These are phyloP conservation scores for Caenorhabditis japonica DNA, from an alignment of 2,888 invertebrate species.

Conservation along the genomic window DNA sequence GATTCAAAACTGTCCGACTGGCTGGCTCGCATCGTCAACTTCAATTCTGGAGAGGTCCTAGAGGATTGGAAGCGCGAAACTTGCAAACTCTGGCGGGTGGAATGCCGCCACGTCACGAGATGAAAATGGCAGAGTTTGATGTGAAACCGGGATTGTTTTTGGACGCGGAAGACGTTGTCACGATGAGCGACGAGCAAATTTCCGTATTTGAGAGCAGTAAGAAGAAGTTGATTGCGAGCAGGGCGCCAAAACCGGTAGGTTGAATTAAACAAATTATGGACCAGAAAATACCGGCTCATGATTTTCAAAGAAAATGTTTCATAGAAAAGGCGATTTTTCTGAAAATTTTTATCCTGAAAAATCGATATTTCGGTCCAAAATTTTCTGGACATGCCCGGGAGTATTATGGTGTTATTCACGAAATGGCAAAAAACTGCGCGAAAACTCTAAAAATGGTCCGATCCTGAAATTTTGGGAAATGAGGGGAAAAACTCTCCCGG, in stretches of 20 bases:
- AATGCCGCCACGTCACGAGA: slow-evolving; percentile 22
- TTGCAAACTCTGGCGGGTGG: slow-evolving; percentile 13
- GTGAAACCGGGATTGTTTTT: neutral
- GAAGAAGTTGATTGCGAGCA: slow-evolving; percentile 1
- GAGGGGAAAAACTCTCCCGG: no score
- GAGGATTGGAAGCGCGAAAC: slow-evolving; percentile 28
- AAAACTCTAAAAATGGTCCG: no score
- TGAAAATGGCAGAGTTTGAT: slow-evolving; percentile 17
- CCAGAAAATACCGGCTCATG: no score
- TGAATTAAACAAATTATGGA: no score
- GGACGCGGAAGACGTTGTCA: slow-evolving; percentile 25
- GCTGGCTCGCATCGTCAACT: slow-evolving; percentile 1
- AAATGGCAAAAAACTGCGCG: no score
- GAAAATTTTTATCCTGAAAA: no score
- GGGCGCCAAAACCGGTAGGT: slow-evolving; percentile 12
- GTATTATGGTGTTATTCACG: no score
- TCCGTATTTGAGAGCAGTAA: slow-evolving; percentile 6
- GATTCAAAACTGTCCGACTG: slow-evolving; percentile 30
- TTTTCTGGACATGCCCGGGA: no score
- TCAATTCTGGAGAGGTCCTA: slow-evolving; percentile 45
- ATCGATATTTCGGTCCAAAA: no score
- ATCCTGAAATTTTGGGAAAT: no score
- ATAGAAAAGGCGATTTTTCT: neutral
- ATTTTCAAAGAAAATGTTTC: no score
- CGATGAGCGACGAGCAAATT: slow-evolving; percentile 13